Percentiles rank a stretch among this genome's conserved stretches.
Conservation (phyloP, 1,140 invertebrate species). For the Parasteatoda tepidariorum region DNA sequence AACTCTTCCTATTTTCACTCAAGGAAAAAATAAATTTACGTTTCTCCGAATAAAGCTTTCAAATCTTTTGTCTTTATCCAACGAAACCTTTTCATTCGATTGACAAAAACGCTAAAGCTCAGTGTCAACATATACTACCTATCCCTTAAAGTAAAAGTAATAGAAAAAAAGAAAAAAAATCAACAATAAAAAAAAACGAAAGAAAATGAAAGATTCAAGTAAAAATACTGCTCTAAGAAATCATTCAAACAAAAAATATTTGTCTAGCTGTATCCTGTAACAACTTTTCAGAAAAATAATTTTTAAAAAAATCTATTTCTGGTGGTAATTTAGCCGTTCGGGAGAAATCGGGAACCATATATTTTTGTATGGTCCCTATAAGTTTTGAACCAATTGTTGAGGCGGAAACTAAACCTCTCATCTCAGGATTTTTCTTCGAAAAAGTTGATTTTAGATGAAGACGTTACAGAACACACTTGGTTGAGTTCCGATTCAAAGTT, state of each 20-base stretch:
- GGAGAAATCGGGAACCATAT: not conserved
- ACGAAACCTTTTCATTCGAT: too few relatives aligned
- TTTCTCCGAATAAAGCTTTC: too few relatives aligned
- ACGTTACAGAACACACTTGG: not conserved
- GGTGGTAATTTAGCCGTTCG: not conserved
- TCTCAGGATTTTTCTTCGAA: not conserved
- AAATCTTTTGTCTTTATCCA: too few relatives aligned
- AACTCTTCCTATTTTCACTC: too few relatives aligned
- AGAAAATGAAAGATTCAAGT: not conserved
- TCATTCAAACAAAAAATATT: not conserved
- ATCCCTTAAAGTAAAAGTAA: not conserved
- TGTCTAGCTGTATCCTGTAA: not conserved
- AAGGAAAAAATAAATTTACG: too few relatives aligned
- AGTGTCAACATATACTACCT: not conserved
- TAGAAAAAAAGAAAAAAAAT: not conserved
- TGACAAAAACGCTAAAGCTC: not conserved
- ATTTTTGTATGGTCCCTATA: not conserved
- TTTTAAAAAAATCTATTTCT: not conserved
- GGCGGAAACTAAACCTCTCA: not conserved
- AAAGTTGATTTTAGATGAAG: not conserved
- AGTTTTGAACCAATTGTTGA: not conserved
- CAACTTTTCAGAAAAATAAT: not conserved
- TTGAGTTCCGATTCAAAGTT: not conserved
- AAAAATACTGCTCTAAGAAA: too few relatives aligned
- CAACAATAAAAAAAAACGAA: not conserved